Conservation (phyloP, 2,888 invertebrate genomes). For the Hedya salicella region DNA sequence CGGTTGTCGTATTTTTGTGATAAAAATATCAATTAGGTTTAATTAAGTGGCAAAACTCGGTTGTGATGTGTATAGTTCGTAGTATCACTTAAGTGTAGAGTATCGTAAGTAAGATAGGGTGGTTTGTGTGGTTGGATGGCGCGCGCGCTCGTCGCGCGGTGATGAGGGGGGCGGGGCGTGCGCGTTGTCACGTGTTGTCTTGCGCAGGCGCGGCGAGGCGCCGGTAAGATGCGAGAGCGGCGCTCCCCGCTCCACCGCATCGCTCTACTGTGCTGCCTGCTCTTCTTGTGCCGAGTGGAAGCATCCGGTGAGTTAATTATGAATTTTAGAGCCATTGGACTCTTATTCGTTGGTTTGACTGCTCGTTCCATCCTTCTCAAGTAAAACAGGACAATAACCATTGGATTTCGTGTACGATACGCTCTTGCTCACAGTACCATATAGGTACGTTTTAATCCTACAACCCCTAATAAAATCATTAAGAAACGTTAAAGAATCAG, state of each 20-base stretch:
- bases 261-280: conserved; percentile 77
- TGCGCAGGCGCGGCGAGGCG: conserved; percentile 83
- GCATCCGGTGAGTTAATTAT: conserved; percentile 72
- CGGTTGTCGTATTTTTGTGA: conserved; percentile 85
- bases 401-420: too few species aligned
- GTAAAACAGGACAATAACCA: neutral
- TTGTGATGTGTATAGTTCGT: conserved; percentile 82
- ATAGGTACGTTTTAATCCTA: too few species aligned
- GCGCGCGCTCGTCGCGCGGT: conserved; percentile 72
- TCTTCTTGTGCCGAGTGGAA: conserved; percentile 77
- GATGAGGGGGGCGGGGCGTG: conserved; percentile 67
- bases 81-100: conserved; percentile 5
- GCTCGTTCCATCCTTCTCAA: too few species aligned
- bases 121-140: conserved; percentile 46
- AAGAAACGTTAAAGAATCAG: too few species aligned
- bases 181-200: conserved; percentile 75
- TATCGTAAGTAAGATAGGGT: conserved; percentile 70
- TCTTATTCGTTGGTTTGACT: conserved; percentile 55
- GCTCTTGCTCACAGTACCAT: too few species aligned
- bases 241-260: conserved; percentile 77
- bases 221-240: conserved; percentile 84
- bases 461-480: too few species aligned
- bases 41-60: conserved; percentile 82
- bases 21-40: conserved; percentile 57
- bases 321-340: conserved; percentile 51